Evolutionary conservation across 37 sponge, comb jelly and placozoan species (phyloP), one percentile per base, ranked within the genome.

Genomic region (Tethya wilhelma): DNA sequence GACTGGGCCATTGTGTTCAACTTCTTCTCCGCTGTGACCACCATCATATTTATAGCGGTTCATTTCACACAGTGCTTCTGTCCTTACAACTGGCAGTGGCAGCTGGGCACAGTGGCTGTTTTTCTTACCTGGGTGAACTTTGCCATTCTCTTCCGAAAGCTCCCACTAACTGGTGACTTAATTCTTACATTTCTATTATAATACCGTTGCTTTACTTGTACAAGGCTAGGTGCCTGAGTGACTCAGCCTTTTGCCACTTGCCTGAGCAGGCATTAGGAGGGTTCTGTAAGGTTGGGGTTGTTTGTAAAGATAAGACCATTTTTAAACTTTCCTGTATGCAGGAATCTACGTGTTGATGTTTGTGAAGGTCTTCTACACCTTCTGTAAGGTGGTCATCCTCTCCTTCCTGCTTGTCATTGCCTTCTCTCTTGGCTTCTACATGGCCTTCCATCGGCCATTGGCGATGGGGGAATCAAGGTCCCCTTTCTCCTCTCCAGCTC

Each of bases 331-430:
- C 22, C 2, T 22, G 45, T 53, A 14, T 75, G n/a, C 60, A 75
- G 92, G 94, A 5, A 96, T 99, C 69, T 99, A 94, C 80, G 88
- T 99, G 0, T 77, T 99, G 23, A 99, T 99, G 99, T 99, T 94
- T 66, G 69, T 90, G 37, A 74, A 94, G 77, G 90, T 99, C 9
- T 82, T 94, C 71, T 82, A 80, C 69, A 99, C 93, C 22, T 99
- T 96, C 75, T 57, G 84, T 36, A 91, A 91, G 79, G 56, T 96
- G 64, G 60, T 89, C 39, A 34, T 96, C 26, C 83, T 99, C 19
- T 72, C 90, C 1, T 20, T 90, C 36, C 71, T 96, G 44, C 90
- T 99, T 26, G 78, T 96, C 2, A 71, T 94, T 19, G 93, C 97
- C 33, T 99, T 99, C 58, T 82, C 94, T 0, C 66, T 99, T 26